Percentiles rank a stretch among this genome's conserved stretches.
phyloP scores from a whole-genome alignment of 2,797 vertebrate species.

The Macrochelys suwanniensis region DNA sequence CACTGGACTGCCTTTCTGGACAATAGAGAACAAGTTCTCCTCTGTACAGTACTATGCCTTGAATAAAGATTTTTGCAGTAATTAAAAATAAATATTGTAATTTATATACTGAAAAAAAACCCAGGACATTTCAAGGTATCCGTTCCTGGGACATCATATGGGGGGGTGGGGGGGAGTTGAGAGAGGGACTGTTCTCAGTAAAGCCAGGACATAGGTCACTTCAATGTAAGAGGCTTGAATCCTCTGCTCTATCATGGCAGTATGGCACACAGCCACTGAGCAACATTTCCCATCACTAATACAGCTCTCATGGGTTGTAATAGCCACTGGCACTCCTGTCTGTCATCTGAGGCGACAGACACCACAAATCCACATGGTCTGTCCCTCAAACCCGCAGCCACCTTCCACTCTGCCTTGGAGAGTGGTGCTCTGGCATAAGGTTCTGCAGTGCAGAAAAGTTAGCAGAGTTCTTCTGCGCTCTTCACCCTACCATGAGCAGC shows the following conservation, averaged over 20 bases:
- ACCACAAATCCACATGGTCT: neutral
- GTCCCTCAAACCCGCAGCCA: neutral
- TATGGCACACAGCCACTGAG: neutral
- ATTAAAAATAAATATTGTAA: neutral
- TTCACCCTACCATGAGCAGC: neutral
- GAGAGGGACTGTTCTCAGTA: neutral
- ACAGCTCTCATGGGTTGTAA: neutral
- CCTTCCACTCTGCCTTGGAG: neutral
- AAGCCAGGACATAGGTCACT: neutral
- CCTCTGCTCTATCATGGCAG: neutral
- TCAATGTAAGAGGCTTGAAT: neutral
- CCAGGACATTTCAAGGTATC: neutral
- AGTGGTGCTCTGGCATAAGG: neutral
- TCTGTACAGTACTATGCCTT: neutral
- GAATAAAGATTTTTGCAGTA: neutral
- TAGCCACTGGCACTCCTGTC: neutral
- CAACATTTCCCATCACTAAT: neutral
- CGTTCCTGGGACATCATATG: accelerated
- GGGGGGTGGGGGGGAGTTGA: neutral
- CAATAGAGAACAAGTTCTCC: conserved; percentile 25
- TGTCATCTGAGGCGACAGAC: neutral
- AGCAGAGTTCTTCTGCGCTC: neutral
- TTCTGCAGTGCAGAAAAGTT: neutral
- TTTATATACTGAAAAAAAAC: neutral
- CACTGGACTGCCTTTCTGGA: neutral